Evolutionary conservation across 2,888 invertebrate genomes (phyloP), one percentile per base, ranked within the genome.

Genomic region (Yponomeuta evonymella): DNA sequence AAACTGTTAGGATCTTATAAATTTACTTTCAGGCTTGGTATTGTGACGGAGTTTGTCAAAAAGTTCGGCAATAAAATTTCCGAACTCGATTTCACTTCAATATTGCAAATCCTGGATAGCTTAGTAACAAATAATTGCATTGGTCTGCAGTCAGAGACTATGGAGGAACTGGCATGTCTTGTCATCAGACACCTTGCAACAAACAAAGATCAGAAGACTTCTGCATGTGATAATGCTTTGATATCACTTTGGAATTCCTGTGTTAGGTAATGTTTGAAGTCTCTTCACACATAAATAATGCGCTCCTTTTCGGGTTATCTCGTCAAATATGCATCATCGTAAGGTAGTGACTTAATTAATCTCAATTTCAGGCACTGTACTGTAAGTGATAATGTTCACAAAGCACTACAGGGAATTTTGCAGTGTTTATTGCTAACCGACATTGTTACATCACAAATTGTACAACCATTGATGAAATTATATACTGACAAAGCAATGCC

Each of bases 401-500:
- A 81, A 77, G 76, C 84, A 15, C 73, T 87, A 64, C 92, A 92
- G 75, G 75, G 74, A n/a, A 81, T 88, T 65, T 78, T 92, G 66
- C 84, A 86, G 75, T 68, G 75, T 6, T 75, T 93, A 73, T 75
- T 92, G 72, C 75, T 76, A 48, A 74, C 79, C 23, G 78, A 83
- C 70, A 73, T 78, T 29, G 75, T 91, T n/a, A 82, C 82, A 70
- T 86, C 84, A 73, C 75, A 80, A 71, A 81, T 83, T 65, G 77
- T 85, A 9, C 82, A 86, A 72, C 80, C 86, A 5, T 75, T 92
- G n/a, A 76, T 89, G 30, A 85, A 87, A 75, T 76, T 89, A 36
- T 92, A 91, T 72, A 78, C 81, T 29, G 91, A 92, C 71, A 87
- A 83, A 73, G 87, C 85, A 69, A 89, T 92, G 85, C 88, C 88